Evolutionary conservation across 2,113 vertebrate species (phyloP).

Genomic region (Rynchops niger): DNA sequence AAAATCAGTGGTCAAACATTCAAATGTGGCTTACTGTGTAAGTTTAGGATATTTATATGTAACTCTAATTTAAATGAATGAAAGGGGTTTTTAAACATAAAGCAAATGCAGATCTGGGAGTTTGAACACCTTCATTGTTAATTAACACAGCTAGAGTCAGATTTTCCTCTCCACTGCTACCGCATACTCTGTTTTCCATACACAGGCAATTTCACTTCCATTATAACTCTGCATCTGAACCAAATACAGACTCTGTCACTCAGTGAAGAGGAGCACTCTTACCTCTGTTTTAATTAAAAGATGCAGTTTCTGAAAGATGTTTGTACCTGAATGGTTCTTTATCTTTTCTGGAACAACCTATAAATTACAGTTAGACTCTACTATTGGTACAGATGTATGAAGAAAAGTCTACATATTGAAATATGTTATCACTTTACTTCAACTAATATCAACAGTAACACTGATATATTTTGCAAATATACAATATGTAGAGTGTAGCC

Average conservation of each 20-base stretch:
- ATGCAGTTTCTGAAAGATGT: constrained; percentile 20
- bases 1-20: background rate
- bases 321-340: constrained; percentile 48
- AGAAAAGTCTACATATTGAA: constrained; percentile 80
- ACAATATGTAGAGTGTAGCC: constrained; percentile 85
- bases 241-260: background rate
- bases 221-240: background rate
- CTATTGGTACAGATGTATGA: constrained; percentile 78
- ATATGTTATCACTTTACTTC: constrained; percentile 89
- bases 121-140: background rate
- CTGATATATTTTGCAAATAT: constrained; percentile 87
- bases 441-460: constrained; percentile 87
- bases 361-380: constrained; percentile 79
- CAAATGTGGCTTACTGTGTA: background rate
- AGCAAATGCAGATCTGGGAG: background rate
- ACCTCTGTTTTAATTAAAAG: background rate
- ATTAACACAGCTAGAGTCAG: background rate
- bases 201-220: background rate
- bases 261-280: constrained; percentile 17
- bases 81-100: constrained; percentile 14
- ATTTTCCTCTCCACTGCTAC: constrained; percentile 31
- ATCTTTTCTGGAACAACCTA: constrained; percentile 84
- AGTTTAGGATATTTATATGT: background rate
- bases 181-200: background rate
- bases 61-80: constrained; percentile 37